A percentile compares a stretch with the other conserved stretches of the same genome.
phyloP scores from a whole-genome alignment of 2,888 invertebrate genomes.

The Timema podura region DNA sequence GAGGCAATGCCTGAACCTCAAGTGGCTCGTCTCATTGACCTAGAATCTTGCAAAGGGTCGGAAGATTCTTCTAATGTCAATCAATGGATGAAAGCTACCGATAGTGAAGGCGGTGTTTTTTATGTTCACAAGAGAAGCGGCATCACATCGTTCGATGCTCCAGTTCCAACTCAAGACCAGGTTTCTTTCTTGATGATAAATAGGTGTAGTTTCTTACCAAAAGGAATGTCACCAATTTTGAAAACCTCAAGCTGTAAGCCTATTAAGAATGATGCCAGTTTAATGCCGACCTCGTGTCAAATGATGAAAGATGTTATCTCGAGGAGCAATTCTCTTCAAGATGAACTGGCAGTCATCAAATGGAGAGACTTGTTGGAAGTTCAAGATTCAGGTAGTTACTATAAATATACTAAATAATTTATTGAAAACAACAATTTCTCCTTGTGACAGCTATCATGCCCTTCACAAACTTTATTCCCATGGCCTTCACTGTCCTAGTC shows the following conservation, averaged over 20 bases:
- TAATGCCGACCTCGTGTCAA: too few species aligned
- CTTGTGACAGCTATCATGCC: too few species aligned
- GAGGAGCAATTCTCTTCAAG: background rate
- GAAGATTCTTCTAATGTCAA: background rate
- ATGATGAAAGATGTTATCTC: too few species aligned
- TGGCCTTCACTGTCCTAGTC: too few species aligned
- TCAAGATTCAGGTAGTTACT: too few species aligned
- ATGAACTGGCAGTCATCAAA: background rate
- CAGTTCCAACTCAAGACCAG: slow-evolving; percentile 26
- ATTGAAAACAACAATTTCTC: too few species aligned
- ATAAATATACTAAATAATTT: too few species aligned
- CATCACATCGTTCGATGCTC: slow-evolving; percentile 37
- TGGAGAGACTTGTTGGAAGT: background rate
- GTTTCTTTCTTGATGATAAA: slow-evolving; percentile 43
- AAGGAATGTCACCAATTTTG: slow-evolving; percentile 57
- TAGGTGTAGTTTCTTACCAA: slow-evolving; percentile 53
- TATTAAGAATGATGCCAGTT: too few species aligned
- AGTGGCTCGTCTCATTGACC: too few species aligned
- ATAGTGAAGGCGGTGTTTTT: slow-evolving; percentile 37
- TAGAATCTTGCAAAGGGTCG: background rate
- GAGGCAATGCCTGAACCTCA: too few species aligned
- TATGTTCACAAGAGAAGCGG: slow-evolving; percentile 41
- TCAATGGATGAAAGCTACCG: slow-evolving; percentile 33
- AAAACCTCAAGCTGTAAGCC: slow-evolving; percentile 33
- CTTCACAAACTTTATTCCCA: too few species aligned